Evolutionary conservation across 2,888 invertebrate species (phyloP), one percentile per base, ranked within the genome.

Genomic region (Lottia scabra): DNA sequence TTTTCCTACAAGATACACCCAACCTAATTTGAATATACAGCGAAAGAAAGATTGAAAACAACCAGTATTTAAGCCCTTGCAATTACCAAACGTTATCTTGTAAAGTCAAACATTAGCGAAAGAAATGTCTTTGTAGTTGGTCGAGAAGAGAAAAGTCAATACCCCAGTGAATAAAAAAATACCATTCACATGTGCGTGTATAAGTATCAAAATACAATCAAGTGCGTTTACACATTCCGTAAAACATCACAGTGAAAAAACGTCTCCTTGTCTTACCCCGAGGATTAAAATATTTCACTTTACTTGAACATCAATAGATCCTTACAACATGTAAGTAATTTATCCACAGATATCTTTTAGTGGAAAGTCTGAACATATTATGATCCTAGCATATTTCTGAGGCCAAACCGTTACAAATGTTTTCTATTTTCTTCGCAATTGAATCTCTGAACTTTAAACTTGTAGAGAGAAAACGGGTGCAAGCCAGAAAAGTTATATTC

Each of bases 401-500:
- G 38, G 38, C 38, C 38, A 38, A 38, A 38, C 38, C 8, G 23
- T 23, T 56, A 56, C 56, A 56, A 56, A 19, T 56, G 56, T 56
- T 56, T 56, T 23, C 19, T 23, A 56, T 56, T 56, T 56, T 56
- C 56, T 56, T 23, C 56, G 19, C 19, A 56, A 56, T 12, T 56
- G 56, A 56, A 56, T 10, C 56, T 56, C 56, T 56, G 56, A 56
- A 56, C 56, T 56, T 56, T 56, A 56, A 56, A 56, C 19, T 23
- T 56, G 23, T 38, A 56, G 19, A 56, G 6, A 56, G 56, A 56
- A 56, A 56, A 19, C 23, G 23, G 15, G 56, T 56, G 56, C 56
- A 56, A 56, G 23, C 38, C 19, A 56, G 56, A 19, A 56, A 56
- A 56, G 56, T 56, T 23, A 56, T 56, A 23, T 56, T 56, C 56